These are phyloP conservation scores for Odocoileus virginianus DNA, from an alignment of 2,113 vertebrate genomes.

Conservation along the genomic window DNA sequence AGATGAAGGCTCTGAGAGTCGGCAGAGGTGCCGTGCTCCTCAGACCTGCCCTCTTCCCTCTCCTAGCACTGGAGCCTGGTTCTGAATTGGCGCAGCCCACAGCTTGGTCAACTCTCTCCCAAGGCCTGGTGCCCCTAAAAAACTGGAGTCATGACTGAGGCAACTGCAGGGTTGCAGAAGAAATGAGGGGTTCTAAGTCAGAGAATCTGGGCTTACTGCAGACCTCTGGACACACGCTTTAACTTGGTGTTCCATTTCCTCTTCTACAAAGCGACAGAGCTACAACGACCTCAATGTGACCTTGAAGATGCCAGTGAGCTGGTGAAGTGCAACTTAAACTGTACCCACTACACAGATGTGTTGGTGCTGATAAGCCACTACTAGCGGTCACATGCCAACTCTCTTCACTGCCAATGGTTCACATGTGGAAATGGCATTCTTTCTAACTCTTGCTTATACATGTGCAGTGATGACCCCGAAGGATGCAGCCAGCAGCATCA, in stretches of 20 bases:
- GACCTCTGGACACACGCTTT: neutral
- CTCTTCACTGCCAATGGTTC: neutral
- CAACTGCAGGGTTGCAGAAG: fast-evolving
- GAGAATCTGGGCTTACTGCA: neutral
- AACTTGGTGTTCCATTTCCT: neutral
- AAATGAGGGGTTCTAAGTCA: neutral
- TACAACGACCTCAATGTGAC: neutral
- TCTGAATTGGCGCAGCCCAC: neutral
- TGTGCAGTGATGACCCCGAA: neutral
- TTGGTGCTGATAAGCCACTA: neutral
- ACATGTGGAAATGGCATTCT: fast-evolving
- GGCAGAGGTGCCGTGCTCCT: neutral
- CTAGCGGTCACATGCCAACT: neutral
- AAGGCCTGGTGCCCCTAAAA: neutral
- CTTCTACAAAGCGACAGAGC: neutral
- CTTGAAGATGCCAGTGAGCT: neutral
- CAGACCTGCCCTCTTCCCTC: fast-evolving
- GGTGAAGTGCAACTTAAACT: neutral
- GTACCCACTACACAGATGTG: neutral
- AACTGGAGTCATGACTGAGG: fast-evolving
- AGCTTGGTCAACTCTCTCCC: neutral
- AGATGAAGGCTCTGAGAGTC: neutral
- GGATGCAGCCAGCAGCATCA: neutral
- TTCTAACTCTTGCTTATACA: neutral
- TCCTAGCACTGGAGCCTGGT: fast-evolving